Base-by-base conservation (phyloP, 1,140 invertebrate genomes). In the Epicauta chinensis region DNA sequence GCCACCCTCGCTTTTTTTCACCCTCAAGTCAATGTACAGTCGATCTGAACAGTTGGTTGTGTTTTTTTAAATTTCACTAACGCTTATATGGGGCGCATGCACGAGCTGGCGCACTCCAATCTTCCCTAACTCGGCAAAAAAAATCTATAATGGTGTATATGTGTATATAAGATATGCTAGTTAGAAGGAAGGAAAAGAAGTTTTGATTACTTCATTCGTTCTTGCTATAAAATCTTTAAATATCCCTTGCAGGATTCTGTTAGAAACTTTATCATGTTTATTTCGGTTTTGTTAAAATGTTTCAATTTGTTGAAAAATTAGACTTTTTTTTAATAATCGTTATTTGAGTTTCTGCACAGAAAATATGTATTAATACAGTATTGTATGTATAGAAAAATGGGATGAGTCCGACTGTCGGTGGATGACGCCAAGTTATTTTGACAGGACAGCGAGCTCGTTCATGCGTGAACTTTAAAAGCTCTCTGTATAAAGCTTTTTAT, bases 121-220 rank as follows among this genome's bases (percentile, higher is more conserved):
- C 61, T 61, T 63, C 63, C 64, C 64, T 62, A 66, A 66, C 62
- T 62, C 54, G 64, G 17, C 4, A 23, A 66, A 66, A 64, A 63
- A 66, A 66, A 66, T 66, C 64, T 66, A 66, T 66, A 66, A 66
- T 66, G 64, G 63, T 65, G 61, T 65, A 65, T 65, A 65, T 65
- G 63, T 65, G 61, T 65, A 63, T 65, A 65, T 63, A 63, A 63
- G 63, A 65, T 65, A 65, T 65, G 63, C 60, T 65, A 64, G 64
- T 66, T 66, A 64, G 64, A 61, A 59, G 62, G 60, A 64, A 64
- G 41, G 60, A 62, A 66, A 66, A 61, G 56, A 62, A 63, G 64
- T 66, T 66, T 66, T 64, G 64, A 66, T 62, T 59, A 39, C 59
- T 58, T 60, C 53, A 58, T 60, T 58, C 55, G 23, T 23, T 23